These are phyloP conservation scores for Coreius guichenoti DNA, from an alignment of 2,797 vertebrate genomes.

Conservation along the genomic window DNA sequence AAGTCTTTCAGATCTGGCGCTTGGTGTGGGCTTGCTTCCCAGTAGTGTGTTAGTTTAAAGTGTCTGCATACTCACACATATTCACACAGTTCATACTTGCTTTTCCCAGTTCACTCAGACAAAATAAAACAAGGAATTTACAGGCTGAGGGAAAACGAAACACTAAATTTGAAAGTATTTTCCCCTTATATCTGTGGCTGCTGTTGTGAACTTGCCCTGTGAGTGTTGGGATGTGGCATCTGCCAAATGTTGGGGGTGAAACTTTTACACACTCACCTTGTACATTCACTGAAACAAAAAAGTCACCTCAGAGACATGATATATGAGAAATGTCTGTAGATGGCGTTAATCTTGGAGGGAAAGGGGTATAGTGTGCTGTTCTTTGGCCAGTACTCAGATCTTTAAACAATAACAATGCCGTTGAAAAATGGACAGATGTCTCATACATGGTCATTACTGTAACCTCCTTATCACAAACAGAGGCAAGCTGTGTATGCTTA, in stretches of 20 bases:
- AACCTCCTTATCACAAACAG: neutral
- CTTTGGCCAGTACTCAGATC: neutral
- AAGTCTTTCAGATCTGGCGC: conserved; percentile 30
- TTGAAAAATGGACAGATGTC: neutral
- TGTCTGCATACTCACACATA: conserved; percentile 3
- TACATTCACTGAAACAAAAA: conserved; percentile 26
- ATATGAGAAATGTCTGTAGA: neutral
- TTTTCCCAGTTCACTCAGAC: conserved; percentile 21
- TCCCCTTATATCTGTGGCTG: conserved; percentile 43
- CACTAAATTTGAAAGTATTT: conserved; percentile 36
- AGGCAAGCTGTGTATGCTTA: neutral
- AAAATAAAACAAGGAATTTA: neutral
- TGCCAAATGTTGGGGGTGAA: conserved; percentile 45
- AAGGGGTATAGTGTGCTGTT: neutral
- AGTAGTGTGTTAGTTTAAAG: neutral
- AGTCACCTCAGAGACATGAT: neutral
- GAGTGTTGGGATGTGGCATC: conserved; percentile 11
- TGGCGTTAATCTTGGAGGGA: neutral
- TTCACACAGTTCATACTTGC: conserved; percentile 20
- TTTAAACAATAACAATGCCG: neutral
- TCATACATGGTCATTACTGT: neutral
- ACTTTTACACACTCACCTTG: conserved; percentile 24
- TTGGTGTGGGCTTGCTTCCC: neutral
- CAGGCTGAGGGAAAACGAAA: conserved; percentile 32
- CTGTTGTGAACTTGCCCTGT: conserved; percentile 42